Percentiles rank a stretch among this genome's conserved stretches.
Evolutionary conservation across 2,797 vertebrate species (phyloP).

Genomic region (Pyrocephalus nanus): DNA sequence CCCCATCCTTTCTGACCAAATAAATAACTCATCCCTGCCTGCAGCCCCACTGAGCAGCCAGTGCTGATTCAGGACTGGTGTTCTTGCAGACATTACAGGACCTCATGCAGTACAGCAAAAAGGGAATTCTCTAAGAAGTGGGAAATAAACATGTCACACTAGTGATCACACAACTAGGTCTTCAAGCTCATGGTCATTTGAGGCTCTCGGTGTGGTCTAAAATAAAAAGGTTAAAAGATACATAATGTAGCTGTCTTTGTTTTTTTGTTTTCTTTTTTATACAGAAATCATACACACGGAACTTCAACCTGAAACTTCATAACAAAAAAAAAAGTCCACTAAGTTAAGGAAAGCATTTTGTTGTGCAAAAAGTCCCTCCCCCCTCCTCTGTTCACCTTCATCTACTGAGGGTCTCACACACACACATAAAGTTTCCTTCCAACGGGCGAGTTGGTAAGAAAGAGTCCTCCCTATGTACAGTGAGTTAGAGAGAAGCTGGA

Average conservation of each 20-base stretch:
- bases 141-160: slow-evolving; percentile 47
- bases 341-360: slow-evolving; percentile 76
- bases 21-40: not conserved
- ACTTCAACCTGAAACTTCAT: slow-evolving; percentile 77
- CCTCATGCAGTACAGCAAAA: slow-evolving; percentile 52
- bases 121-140: slow-evolving; percentile 41
- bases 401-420: slow-evolving; percentile 68
- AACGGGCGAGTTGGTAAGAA: slow-evolving; percentile 59
- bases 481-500: slow-evolving; percentile 67
- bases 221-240: slow-evolving; percentile 62
- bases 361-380: slow-evolving; percentile 79
- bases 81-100: slow-evolving; percentile 35
- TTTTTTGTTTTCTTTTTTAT: slow-evolving; percentile 72
- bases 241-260: slow-evolving; percentile 48
- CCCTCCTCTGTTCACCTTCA: slow-evolving; percentile 60
- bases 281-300: slow-evolving; percentile 80
- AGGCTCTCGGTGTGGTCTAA: slow-evolving; percentile 52
- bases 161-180: slow-evolving; percentile 33
- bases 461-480: slow-evolving; percentile 73
- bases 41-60: not conserved
- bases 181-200: slow-evolving; percentile 37
- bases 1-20: not conserved
- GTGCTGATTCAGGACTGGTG: not conserved
- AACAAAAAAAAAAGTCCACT: slow-evolving; percentile 73
- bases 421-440: slow-evolving; percentile 65